Evolutionary conservation across 2,113 vertebrate species (phyloP).

Genomic region (Strix uralensis): DNA sequence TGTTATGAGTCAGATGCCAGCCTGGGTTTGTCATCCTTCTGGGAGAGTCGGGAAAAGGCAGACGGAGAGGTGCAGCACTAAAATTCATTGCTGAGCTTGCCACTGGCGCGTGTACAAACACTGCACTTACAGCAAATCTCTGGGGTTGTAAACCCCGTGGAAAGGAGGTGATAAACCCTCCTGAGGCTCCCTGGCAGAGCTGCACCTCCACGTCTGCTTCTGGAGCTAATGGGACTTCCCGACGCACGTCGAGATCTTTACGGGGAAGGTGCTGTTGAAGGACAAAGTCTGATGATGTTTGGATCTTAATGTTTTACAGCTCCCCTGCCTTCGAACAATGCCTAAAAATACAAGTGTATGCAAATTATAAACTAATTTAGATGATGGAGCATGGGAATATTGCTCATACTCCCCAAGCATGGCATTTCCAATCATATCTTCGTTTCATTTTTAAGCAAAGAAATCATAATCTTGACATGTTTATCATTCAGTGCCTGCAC

Average conservation of each 20-base stretch:
- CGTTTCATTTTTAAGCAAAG: constrained; percentile 71
- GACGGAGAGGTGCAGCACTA: not conserved
- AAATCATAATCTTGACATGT: constrained; percentile 76
- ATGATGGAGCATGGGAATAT: constrained; percentile 64
- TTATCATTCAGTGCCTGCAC: constrained; percentile 71
- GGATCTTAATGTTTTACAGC: constrained; percentile 26
- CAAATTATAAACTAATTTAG: constrained; percentile 71
- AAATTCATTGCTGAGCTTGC: not conserved
- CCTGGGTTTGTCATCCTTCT: not conserved
- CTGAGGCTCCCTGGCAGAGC: not conserved
- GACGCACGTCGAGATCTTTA: not conserved
- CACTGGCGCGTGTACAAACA: rapidly evolving
- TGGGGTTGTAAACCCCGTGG: not conserved
- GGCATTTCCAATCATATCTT: constrained; percentile 61
- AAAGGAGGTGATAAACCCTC: not conserved
- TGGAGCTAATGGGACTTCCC: not conserved
- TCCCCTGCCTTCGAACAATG: constrained; percentile 35
- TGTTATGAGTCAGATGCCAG: not conserved
- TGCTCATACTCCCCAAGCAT: constrained; percentile 58
- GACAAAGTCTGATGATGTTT: constrained; percentile 14
- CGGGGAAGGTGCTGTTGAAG: constrained; percentile 21
- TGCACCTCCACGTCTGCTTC: not conserved
- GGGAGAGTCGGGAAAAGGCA: not conserved
- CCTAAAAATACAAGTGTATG: constrained; percentile 62
- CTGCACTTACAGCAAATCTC: not conserved